These are phyloP conservation scores for Acrossocheilus fasciatus DNA, from an alignment of 2,797 vertebrate genomes.

Conservation along the genomic window DNA sequence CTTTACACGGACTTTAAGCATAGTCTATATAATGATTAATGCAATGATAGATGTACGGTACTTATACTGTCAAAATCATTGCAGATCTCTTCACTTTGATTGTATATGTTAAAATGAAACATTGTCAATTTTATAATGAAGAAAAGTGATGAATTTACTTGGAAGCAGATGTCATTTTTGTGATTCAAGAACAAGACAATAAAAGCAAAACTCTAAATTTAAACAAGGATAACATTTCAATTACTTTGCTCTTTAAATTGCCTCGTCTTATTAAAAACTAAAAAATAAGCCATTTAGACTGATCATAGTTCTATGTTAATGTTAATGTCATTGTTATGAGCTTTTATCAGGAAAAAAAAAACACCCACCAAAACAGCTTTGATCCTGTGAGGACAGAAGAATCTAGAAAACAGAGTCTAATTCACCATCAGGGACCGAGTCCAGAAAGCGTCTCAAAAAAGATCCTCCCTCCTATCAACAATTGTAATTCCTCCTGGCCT, in stretches of 20 bases:
- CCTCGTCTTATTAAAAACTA: background rate
- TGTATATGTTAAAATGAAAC: too few relatives aligned
- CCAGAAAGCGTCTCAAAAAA: conserved; percentile 22
- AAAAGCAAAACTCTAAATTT: too few relatives aligned
- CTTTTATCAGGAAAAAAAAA: background rate
- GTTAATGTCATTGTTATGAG: background rate
- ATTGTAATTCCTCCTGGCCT: conserved; percentile 59
- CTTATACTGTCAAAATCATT: background rate
- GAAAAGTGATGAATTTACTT: background rate
- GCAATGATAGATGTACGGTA: background rate
- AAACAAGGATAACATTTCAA: background rate
- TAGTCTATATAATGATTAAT: background rate
- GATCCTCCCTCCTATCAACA: conserved; percentile 67
- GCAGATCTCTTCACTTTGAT: background rate
- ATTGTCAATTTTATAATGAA: background rate
- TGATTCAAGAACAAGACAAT: background rate
- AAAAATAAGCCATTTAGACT: background rate
- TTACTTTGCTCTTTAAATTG: background rate
- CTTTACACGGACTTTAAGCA: background rate
- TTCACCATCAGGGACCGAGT: conserved; percentile 41
- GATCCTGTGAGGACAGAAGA: conserved; percentile 37
- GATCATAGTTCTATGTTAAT: background rate
- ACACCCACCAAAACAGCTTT: conserved; percentile 17
- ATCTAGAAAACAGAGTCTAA: conserved; percentile 37
- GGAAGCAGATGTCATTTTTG: background rate